These are phyloP conservation scores for Gymnobelideus leadbeateri DNA, from an alignment of 2,113 vertebrate genomes.

Conservation along the genomic window DNA sequence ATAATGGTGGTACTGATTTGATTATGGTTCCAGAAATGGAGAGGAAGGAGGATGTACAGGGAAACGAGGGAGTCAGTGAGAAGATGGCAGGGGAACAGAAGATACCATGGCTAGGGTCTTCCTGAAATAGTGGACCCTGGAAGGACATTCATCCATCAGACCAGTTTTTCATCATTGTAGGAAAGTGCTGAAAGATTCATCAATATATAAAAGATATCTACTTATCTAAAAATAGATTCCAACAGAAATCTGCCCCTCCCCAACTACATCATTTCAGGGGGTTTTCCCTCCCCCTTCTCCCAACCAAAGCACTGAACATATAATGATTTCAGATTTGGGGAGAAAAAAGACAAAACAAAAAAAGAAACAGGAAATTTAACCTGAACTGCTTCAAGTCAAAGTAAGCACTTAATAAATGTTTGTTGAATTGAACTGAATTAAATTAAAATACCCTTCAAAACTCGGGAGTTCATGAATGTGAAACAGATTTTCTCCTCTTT, in stretches of 20 bases:
- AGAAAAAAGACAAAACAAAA: background rate
- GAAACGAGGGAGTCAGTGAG: background rate
- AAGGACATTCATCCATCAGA: background rate
- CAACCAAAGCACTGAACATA: background rate
- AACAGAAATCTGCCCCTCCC: background rate
- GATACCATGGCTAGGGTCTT: background rate
- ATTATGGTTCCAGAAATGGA: background rate
- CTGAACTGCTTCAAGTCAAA: background rate
- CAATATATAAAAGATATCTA: background rate
- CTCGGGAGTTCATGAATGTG: background rate
- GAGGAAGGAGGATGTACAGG: background rate
- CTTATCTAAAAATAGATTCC: background rate
- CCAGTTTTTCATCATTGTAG: background rate
- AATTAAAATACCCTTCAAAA: constrained; percentile 12
- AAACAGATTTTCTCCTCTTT: background rate
- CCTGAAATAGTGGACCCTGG: background rate
- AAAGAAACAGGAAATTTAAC: background rate
- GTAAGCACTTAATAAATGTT: background rate
- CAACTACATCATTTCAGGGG: background rate
- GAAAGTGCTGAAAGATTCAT: background rate
- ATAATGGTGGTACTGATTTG: background rate
- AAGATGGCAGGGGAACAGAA: background rate
- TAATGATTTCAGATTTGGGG: background rate
- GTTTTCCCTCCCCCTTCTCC: background rate
- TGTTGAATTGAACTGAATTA: background rate